Percentiles rank a stretch among this genome's conserved stretches.
phyloP scores from a whole-genome alignment of 2,113 vertebrate genomes.

The Centrocercus urophasianus region DNA sequence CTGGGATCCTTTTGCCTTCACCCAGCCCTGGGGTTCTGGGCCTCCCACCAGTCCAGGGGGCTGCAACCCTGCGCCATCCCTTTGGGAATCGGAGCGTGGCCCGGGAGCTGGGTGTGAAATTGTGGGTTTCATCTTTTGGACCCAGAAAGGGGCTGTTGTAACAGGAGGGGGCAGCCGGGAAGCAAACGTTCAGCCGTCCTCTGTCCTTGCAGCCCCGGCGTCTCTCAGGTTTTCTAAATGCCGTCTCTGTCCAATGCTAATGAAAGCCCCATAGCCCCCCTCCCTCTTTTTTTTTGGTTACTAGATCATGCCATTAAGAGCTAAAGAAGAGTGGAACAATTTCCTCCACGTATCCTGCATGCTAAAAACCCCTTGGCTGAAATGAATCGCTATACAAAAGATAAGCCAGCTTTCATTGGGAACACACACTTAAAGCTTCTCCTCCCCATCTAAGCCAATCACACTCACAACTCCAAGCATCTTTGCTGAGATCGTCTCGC shows the following conservation, averaged over 20 bases:
- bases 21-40: background rate
- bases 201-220: conserved; percentile 30
- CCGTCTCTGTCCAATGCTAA: conserved; percentile 59
- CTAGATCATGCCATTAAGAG: background rate
- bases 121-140: background rate
- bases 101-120: background rate
- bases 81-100: fast-evolving
- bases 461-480: conserved; percentile 33
- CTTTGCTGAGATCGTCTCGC: conserved; percentile 50
- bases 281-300: background rate
- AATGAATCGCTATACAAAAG: conserved; percentile 19
- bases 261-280: conserved; percentile 24
- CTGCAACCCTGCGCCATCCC: background rate
- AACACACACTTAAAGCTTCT: background rate
- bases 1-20: background rate
- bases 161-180: background rate
- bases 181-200: conserved; percentile 46
- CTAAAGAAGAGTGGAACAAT: background rate
- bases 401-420: background rate
- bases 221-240: conserved; percentile 72
- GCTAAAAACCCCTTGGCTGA: background rate
- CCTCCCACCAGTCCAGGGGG: background rate
- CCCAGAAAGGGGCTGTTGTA: background rate
- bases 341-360: background rate
- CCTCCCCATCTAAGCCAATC: conserved; percentile 54